Evolutionary conservation across 1,140 invertebrate species (phyloP).

Genomic region (Drosophila nebulosa): DNA sequence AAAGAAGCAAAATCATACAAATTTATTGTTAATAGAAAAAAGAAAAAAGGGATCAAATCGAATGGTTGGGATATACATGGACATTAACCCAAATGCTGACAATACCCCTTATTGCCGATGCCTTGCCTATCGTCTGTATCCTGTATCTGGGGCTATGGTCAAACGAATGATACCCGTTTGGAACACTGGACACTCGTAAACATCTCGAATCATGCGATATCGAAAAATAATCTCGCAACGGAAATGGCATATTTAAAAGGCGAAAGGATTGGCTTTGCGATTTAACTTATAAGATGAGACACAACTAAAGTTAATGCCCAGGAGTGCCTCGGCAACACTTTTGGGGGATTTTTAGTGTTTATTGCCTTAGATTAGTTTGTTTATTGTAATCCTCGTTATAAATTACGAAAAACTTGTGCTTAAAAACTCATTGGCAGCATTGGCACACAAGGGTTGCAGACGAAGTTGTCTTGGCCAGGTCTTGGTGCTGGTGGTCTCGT

Average conservation of each 20-base stretch:
- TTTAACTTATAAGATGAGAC: constrained; percentile 68
- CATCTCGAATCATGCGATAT: constrained; percentile 73
- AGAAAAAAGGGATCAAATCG: constrained; percentile 64
- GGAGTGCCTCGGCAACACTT: constrained; percentile 44
- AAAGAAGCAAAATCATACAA: constrained; percentile 32
- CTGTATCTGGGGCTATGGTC: constrained; percentile 38
- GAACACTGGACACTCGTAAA: constrained; percentile 67
- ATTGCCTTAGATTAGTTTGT: constrained; percentile 78
- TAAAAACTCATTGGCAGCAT: constrained; percentile 55
- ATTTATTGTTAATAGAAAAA: constrained; percentile 80
- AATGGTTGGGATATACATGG: constrained; percentile 50
- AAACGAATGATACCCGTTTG: constrained; percentile 22
- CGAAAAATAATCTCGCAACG: constrained; percentile 75
- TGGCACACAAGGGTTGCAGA: constrained; percentile 48
- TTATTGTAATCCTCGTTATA: constrained; percentile 79
- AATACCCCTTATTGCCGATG: constrained; percentile 38
- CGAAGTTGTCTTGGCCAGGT: neutral
- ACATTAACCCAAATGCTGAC: constrained; percentile 38
- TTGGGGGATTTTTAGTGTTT: constrained; percentile 78
- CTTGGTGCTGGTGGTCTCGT: neutral
- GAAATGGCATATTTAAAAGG: constrained; percentile 78
- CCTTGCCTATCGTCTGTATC: constrained; percentile 50
- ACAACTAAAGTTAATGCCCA: constrained; percentile 25
- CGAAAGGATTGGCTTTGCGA: constrained; percentile 65
- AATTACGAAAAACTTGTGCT: constrained; percentile 75